phyloP scores from a whole-genome alignment of 2,797 vertebrate species.

The Crocidura indochinensis region DNA sequence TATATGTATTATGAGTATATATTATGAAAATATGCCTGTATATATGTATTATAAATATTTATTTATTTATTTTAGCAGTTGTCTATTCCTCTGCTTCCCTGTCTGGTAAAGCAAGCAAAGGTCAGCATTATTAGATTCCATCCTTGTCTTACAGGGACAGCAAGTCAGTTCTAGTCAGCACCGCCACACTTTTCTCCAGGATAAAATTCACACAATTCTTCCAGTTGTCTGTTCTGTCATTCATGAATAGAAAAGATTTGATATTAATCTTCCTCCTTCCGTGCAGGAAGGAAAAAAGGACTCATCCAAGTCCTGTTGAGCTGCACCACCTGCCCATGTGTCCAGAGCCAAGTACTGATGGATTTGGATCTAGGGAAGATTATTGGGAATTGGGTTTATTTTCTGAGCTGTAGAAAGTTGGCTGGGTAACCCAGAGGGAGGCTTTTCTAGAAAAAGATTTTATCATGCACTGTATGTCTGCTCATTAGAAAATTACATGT shows the following conservation, averaged over 20 bases:
- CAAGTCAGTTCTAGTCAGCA: slow-evolving; percentile 6
- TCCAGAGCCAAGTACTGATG: slow-evolving; percentile 71
- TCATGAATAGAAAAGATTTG: slow-evolving; percentile 67
- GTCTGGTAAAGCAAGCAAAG: too few relatives aligned
- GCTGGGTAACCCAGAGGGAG: slow-evolving; percentile 56
- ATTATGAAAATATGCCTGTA: too few relatives aligned
- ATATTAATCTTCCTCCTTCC: slow-evolving; percentile 72
- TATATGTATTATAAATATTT: too few relatives aligned
- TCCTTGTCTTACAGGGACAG: not conserved
- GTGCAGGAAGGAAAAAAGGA: slow-evolving; percentile 72
- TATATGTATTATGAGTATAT: too few relatives aligned
- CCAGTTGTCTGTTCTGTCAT: slow-evolving; percentile 55
- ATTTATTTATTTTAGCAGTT: too few relatives aligned
- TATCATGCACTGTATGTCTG: slow-evolving; percentile 57
- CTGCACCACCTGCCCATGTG: slow-evolving; percentile 73
- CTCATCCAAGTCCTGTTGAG: slow-evolving; percentile 61
- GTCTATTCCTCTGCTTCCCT: too few relatives aligned
- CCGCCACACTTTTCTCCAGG: slow-evolving; percentile 12
- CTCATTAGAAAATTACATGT: slow-evolving; percentile 56
- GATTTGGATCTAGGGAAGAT: slow-evolving; percentile 53
- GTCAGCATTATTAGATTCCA: not conserved
- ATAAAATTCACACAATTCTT: slow-evolving; percentile 47
- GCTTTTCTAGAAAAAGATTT: slow-evolving; percentile 45
- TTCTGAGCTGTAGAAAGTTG: slow-evolving; percentile 78
- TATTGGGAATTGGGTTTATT: slow-evolving; percentile 73